Base-by-base conservation (phyloP, 2,113 vertebrate genomes). In the Myiozetetes cayanensis region DNA sequence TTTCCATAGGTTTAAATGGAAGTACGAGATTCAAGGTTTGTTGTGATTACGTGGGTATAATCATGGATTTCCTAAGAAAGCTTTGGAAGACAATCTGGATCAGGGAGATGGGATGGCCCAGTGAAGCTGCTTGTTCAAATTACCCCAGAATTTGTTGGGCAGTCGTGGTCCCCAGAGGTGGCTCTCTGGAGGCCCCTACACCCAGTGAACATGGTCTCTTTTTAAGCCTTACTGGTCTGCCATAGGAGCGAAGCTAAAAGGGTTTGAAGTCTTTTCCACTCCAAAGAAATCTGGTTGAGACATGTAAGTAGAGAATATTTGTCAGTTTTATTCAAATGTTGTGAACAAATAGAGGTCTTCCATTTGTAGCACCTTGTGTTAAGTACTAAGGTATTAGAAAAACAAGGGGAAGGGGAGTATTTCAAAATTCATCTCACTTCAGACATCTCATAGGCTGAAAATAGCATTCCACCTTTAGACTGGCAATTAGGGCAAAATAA, bases 401-500 rank as follows among this genome's bases (percentile, higher is more conserved):
- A 61, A 65, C 8, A 6, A 0, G 39, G 22, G 23, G 31, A 76
- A 72, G 14, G 31, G 20, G 11, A 71, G 4, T 31, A 24, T 67
- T 81, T 47, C 35, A 65, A 85, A 86, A 49, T 49, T 18, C 72
- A 33, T 21, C 70, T 63, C 12, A 78, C 53, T 58, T 44, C 9
- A 49, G 30, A 25, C 52, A 44, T 73, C 58, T 71, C 31, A 3
- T 20, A 21, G 52, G 19, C 85, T 75, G 83, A 35, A 93, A 93
- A 84, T 30, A 88, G 61, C 19, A 23, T 89, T 90, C 53, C 44
- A 61, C 83, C 94, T 92, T 81, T 35, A 61, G 49, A 20, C 53
- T 72, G 94, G 73, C 86, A 71, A 83, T 66, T 89, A 53, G 50
- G 68, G 90, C 87, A 67, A 71, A 92, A 88, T 84, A 86, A 96